Conservation (phyloP, 2,797 vertebrate species). For the Pseudochaenichthys georgianus region DNA sequence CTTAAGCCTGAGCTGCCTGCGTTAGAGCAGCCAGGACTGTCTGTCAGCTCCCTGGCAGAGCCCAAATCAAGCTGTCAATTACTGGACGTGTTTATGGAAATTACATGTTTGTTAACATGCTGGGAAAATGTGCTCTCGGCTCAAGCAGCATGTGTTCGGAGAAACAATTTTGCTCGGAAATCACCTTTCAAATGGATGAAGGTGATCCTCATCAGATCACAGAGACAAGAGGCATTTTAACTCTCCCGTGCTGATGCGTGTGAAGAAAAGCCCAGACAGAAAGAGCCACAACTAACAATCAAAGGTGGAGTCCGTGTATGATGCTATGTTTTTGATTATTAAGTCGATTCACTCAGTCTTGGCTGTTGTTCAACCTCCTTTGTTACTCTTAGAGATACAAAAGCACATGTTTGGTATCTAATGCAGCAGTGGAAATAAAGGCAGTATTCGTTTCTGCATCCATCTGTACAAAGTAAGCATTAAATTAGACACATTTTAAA, state of each 20-base stretch:
- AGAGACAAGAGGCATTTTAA: constrained; percentile 81
- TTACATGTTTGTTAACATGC: constrained; percentile 90
- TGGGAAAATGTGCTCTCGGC: constrained; percentile 87
- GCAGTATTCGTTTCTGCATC: background rate
- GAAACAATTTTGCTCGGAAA: constrained; percentile 87
- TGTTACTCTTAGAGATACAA: constrained; percentile 42
- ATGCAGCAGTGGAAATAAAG: constrained; percentile 10
- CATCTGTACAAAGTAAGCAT: constrained; percentile 23
- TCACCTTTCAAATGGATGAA: constrained; percentile 85
- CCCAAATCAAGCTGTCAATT: constrained; percentile 90
- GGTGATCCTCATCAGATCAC: constrained; percentile 85
- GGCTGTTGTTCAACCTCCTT: constrained; percentile 46
- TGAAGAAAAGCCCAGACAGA: constrained; percentile 61
- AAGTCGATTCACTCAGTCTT: constrained; percentile 55
- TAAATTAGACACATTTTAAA: background rate
- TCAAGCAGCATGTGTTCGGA: constrained; percentile 86
- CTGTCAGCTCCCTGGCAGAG: constrained; percentile 84
- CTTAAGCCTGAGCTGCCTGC: constrained; percentile 76
- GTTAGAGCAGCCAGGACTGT: constrained; percentile 83
- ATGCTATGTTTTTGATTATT: constrained; percentile 65
- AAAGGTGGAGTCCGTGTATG: constrained; percentile 59
- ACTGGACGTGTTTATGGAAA: constrained; percentile 90
- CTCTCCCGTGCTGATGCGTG: constrained; percentile 57
- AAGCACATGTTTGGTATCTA: constrained; percentile 26
- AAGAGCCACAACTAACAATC: constrained; percentile 67